Base-by-base conservation (phyloP, 1,140 invertebrate species). In the Calephelis nemesis region DNA sequence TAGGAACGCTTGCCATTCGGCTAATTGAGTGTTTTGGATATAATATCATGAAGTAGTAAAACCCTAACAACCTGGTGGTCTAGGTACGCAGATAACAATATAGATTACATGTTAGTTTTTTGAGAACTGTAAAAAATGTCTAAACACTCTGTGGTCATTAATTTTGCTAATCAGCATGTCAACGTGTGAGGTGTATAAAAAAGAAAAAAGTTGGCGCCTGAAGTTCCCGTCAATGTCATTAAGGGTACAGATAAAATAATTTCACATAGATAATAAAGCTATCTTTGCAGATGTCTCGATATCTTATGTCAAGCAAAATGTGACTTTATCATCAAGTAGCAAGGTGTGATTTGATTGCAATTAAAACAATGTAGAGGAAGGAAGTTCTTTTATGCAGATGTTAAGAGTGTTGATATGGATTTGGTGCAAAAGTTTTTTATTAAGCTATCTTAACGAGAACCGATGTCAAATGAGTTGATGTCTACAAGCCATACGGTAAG, bases 141-240 rank as follows among this genome's bases (percentile, higher is more conserved):
- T 54, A 54, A 54, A 54, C 15, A 54, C 13, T 54, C 19, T 54
- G 52, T 10, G 52, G 52, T 66, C 63, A 72, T 69, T 68, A 72
- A 69, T 69, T 64, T 50, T 58, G 47, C 73, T 82, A 82, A 78
- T 83, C 76, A 76, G 71, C 62, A 74, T 67, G 72, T 74, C 84
- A 74, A 79, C 76, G 82, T 84, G 84, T 85, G 84, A 83, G 79
- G 81, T 78, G 72, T 58, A 52, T 63, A 67, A 74, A 68, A 70
- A 72, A 63, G 58, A 58, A 76, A 76, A 74, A 79, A 77, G 71
- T 73, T 63, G 81, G 83, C 81, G 83, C 83, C 83, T 77, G 80
- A 76, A 69, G 75, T 75, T 75, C 70, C 73, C 73, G 74, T 75
- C 74, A 78, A 63, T 65, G 77, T 82, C 81, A 77, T 82, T 80